These are phyloP conservation scores for Boulengeromyrus knoepffleri DNA, from an alignment of 2,113 vertebrate genomes.

Conservation along the genomic window DNA sequence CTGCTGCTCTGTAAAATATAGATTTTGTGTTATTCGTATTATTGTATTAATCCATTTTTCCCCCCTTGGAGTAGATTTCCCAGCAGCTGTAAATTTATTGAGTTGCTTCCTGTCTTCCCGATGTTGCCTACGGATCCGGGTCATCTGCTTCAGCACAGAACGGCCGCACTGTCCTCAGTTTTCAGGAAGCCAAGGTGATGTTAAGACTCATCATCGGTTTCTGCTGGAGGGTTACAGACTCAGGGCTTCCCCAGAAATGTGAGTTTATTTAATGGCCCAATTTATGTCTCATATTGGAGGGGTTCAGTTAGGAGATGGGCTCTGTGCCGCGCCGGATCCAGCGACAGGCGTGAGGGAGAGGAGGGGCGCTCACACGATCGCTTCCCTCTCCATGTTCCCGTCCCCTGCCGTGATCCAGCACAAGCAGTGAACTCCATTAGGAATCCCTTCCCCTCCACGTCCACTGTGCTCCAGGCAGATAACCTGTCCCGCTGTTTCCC, in stretches of 20 bases:
- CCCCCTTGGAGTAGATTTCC: background rate
- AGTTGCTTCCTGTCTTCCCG: background rate
- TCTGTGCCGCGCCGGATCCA: background rate
- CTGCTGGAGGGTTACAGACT: background rate
- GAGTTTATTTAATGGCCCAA: background rate
- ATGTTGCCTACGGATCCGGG: background rate
- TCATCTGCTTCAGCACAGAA: background rate
- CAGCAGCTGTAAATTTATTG: background rate
- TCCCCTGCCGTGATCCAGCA: conserved; percentile 10
- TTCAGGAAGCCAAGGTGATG: background rate
- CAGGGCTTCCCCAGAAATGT: background rate
- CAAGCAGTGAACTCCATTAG: conserved; percentile 24
- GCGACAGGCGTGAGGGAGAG: background rate
- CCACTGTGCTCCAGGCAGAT: conserved; percentile 30
- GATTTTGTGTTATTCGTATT: background rate
- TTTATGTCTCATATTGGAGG: background rate
- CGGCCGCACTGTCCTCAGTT: background rate
- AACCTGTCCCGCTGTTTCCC: conserved; percentile 23
- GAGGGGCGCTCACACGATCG: background rate
- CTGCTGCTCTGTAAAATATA: background rate
- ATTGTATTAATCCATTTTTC: background rate
- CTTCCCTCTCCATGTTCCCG: background rate
- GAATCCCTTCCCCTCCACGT: conserved; percentile 4
- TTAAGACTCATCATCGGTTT: background rate
- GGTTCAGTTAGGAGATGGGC: background rate